These are phyloP conservation scores for Molossus molossus DNA, from an alignment of 2,797 vertebrate genomes.

Conservation along the genomic window DNA sequence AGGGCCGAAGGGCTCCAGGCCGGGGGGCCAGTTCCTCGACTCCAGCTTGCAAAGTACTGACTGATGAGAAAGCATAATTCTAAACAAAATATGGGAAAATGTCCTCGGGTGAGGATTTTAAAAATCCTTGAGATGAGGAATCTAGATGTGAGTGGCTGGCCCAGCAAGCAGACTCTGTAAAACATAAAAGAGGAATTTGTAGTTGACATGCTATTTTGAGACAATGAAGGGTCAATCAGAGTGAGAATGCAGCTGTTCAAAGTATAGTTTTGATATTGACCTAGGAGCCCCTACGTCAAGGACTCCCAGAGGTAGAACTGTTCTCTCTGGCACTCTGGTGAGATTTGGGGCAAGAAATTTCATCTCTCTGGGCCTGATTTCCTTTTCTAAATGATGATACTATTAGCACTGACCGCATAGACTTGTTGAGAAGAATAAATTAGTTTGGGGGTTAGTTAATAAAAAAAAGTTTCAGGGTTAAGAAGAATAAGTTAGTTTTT, in stretches of 20 bases:
- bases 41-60: not conserved
- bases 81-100: no score
- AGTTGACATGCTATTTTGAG: not conserved
- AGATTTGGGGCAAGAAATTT: not conserved
- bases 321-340: not conserved
- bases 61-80: not conserved
- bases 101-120: no score
- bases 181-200: slow-evolving; percentile 57
- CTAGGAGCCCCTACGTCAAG: not conserved
- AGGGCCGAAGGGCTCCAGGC: not conserved
- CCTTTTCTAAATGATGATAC: not conserved
- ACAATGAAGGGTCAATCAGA: not conserved
- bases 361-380: not conserved
- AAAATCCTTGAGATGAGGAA: not conserved
- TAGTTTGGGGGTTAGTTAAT: not conserved
- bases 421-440: not conserved
- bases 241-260: not conserved
- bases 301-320: not conserved
- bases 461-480: not conserved
- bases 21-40: not conserved
- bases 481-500: slow-evolving; percentile 38
- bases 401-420: not conserved
- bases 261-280: not conserved
- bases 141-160: not conserved
- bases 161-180: not conserved